Percentiles rank a stretch among this genome's conserved stretches.
Conservation (phyloP, 1,140 invertebrate genomes). For the Fopius arisanus region DNA sequence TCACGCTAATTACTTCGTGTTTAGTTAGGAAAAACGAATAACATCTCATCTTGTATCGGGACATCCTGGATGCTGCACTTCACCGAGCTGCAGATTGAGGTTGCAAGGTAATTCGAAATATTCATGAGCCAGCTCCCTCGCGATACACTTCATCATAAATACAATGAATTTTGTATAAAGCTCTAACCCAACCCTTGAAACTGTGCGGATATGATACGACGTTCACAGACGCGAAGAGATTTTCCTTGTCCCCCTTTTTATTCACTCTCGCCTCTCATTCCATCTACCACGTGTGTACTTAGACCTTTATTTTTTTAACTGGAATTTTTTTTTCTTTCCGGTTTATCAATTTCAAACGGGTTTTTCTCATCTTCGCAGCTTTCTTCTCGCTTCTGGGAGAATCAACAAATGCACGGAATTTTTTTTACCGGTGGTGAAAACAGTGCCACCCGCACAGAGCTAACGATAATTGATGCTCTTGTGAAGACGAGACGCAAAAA, state of each 20-base stretch:
- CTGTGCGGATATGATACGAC: conserved; percentile 14
- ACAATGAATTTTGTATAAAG: conserved; percentile 34
- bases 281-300: neutral
- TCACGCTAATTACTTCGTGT: too few relatives aligned
- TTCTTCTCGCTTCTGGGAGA: too few relatives aligned
- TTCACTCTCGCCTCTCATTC: too few relatives aligned
- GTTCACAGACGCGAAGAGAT: conserved; percentile 9
- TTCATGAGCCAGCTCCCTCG: conserved; percentile 26
- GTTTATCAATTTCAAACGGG: neutral
- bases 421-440: too few relatives aligned
- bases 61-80: neutral
- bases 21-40: neutral
- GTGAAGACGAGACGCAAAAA: too few relatives aligned
- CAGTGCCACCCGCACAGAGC: too few relatives aligned
- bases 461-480: too few relatives aligned
- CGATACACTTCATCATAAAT: conserved; percentile 33
- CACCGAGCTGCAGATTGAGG: conserved; percentile 15
- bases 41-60: neutral
- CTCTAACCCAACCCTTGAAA: neutral
- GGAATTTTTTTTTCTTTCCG: neutral
- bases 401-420: too few relatives aligned
- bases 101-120: conserved; percentile 32
- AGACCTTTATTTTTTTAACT: neutral
- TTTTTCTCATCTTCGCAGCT: too few relatives aligned
- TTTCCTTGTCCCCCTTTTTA: neutral